Base-by-base conservation (phyloP, 2,888 invertebrate genomes). In the Aleiodes alternator region DNA sequence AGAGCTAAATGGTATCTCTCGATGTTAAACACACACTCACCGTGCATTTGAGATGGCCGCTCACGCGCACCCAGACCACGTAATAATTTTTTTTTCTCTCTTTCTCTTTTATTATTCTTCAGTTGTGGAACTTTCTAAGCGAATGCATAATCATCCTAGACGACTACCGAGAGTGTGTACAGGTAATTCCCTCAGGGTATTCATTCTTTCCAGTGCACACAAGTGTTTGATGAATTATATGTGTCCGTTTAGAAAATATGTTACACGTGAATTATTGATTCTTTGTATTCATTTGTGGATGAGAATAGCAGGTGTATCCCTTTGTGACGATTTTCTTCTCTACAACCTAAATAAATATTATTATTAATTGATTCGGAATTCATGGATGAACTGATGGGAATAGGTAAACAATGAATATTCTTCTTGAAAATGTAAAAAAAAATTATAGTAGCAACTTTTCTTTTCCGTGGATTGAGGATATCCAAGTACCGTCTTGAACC, bases 101-200 rank as follows among this genome's bases (percentile, higher is more conserved):
- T 34, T 4, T 34, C 34, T 69, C 50, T 76, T 50, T 69, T 59
- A 48, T 69, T 66, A 48, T 72, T 50, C 64, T 51, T 31, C n/a
- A 57, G 29, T 34, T 70, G 71, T 64, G 69, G 70, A 75, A 78
- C 78, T 79, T 80, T 78, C 78, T 80, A 80, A 78, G 76, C 76
- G 74, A 78, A 75, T 78, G 77, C 77, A 80, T 78, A 80, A 80
- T 73, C 75, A 73, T 75, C 75, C 11, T 43, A 73, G 72, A 69
- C 57, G 68, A 70, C 71, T 75, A 68, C 59, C 64, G 73, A 59
- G 66, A 64, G 38, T 69, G 57, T 69, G 74, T 53, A 75, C 70
- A 55, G 29, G 74, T 73, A 75, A 80, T 80, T 79, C 78, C 73
- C 73, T 78, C 59, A 56, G 56, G 64, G 64, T 51, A 73, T 78